phyloP scores from a whole-genome alignment of 2,888 invertebrate genomes.

The Copidosoma aretas region DNA sequence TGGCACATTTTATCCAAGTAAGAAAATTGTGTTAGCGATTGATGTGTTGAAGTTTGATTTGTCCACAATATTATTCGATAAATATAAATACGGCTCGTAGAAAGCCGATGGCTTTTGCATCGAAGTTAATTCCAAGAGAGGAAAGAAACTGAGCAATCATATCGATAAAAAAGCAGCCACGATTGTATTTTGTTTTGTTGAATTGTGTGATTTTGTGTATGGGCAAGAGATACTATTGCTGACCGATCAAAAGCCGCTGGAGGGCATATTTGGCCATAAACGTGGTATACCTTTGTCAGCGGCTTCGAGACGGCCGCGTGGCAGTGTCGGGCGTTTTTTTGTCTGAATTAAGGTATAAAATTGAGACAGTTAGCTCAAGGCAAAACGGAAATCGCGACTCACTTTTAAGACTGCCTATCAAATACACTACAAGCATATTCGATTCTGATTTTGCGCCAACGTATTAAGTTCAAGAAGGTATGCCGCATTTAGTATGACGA shows the following conservation, averaged over 20 bases:
- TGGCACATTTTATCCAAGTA: background rate
- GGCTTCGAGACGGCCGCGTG: background rate
- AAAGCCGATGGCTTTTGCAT: conserved; percentile 38
- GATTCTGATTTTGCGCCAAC: background rate
- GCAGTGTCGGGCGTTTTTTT: conserved; percentile 3
- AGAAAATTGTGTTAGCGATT: background rate
- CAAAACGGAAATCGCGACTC: conserved; percentile 10
- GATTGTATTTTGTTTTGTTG: conserved; percentile 15
- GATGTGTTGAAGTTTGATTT: conserved; percentile 32
- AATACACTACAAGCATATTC: background rate
- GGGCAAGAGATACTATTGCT: conserved; percentile 11
- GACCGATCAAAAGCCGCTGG: background rate
- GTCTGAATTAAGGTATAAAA: conserved; percentile 1
- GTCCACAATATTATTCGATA: conserved; percentile 35
- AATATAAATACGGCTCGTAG: conserved; percentile 32
- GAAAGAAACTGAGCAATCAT: conserved; percentile 35
- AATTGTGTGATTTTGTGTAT: conserved; percentile 11
- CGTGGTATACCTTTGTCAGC: too few relatives aligned
- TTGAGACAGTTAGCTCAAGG: conserved; percentile 7
- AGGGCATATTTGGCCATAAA: too few relatives aligned
- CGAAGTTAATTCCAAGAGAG: conserved; percentile 28
- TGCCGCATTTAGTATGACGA: background rate
- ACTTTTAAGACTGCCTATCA: background rate
- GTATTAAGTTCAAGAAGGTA: background rate
- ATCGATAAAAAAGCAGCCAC: conserved; percentile 41